Evolutionary conservation across 2,797 vertebrate genomes (phyloP), one percentile per base, ranked within the genome.

Genomic region (Enteromius mattozi): DNA sequence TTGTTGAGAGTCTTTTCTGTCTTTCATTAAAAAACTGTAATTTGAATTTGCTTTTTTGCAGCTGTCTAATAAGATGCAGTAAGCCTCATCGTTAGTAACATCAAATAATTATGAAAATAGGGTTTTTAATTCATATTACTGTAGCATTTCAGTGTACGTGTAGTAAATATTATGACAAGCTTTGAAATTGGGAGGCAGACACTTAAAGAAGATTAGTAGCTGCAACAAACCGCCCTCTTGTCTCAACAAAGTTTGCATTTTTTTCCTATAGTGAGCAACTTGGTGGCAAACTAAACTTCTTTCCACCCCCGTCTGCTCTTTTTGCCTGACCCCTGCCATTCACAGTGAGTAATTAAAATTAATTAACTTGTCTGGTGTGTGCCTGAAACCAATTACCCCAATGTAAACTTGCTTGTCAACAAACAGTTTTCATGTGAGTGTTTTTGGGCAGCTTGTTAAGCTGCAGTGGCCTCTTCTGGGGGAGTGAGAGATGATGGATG

Each of bases 261-360:
- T 76, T 33, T 24, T 79, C 69, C 68, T 33, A 1, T 13, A 35
- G 27, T 6, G 21, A 68, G 59, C 61, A 65, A 68, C 63, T 45
- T 49, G 17, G 27, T 78, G 83, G 80, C 70, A 88, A 76, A 85
- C 84, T 79, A 54, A 68, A 82, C 87, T 86, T 86, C 81, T 78
- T 49, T 78, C 81, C 82, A 84, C 80, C 87, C 78, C 68, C 54
- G 76, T 84, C 85, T 84, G 63, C 83, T 56, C 59, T 80, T 89
- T 90, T 90, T 89, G 84, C 89, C 80, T 91, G 87, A 93, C 91
- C 91, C 88, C 68, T 81, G 82, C 82, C 33, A 49, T 90, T 86
- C 84, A 86, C 81, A 40, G 88, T 78, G 76, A 86, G 88, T 93
- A 94, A 95, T 94, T 94, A 91, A 92, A 95, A 95, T 94, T 85